Base-by-base conservation (phyloP, 2,888 invertebrate species). In the Pseudoips prasinana region DNA sequence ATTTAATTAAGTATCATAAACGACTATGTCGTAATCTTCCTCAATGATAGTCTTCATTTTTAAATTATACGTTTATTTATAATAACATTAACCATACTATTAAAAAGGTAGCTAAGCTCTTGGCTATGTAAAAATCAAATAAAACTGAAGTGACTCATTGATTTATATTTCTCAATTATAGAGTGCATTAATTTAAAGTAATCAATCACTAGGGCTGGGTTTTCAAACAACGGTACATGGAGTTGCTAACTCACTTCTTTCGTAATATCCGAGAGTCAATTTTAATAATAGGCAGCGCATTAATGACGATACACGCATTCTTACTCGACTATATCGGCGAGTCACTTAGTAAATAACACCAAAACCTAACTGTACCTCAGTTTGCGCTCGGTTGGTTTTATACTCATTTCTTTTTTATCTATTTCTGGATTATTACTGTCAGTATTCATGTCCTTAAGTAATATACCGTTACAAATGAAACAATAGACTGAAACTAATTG, bases 351-450 rank as follows among this genome's bases (percentile, higher is more conserved):
- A 64, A 52, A 57, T 64, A 66, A 64, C 68, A 64, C 68, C 65
- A 64, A 66, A 70, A 74, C 59, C 47, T 80, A 85, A 86, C 86
- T 77, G 85, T 85, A 75, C 33, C 39, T 61, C 42, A 61, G 69
- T 84, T 81, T 73, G 72, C 83, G 80, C 81, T 75, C 72, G 68
- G 82, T 64, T 80, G 76, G 48, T 58, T 80, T 70, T 59, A 62
- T 58, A 54, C 56, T 72, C 76, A 69, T 73, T 69, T 48, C 30
- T 46, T 54, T 51, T 44, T 34, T 38, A 44, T 51, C 42, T 63
- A 62, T 63, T 59, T 59, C 63, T 72, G 57, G 63, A 64, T 37
- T 46, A 62, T 63, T 65, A 58, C 55, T 58, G 51, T 24, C 23
- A 18, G 36, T 31, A 20, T 2, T 25, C 34, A 64, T 64, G 58